Evolutionary conservation across 2,797 vertebrate genomes (phyloP), one percentile per base, ranked within the genome.

Genomic region (Intellagama lesueurii): DNA sequence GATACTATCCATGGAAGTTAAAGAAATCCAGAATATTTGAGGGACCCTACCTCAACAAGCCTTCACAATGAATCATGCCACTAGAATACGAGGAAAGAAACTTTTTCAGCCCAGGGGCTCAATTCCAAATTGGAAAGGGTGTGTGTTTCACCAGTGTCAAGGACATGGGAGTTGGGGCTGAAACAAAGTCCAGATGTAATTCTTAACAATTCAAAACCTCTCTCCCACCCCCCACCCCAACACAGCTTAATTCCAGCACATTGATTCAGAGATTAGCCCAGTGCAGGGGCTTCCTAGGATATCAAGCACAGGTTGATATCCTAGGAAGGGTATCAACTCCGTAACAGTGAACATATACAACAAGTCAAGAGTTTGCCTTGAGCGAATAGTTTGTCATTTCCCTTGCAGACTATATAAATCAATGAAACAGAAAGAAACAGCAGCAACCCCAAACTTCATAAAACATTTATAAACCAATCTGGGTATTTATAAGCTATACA

Each of bases 351-450:
- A 78, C 64, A 69, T 11, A 68, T 9, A n/a, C 64, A 69, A 1
- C 5, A 40, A 69, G 30, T 47, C 26, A 69, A 30, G 11, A 28
- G 66, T 32, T 14, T 44, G 64, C 44, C 14, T 69, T 16, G 17
- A 44, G 22, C 52, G 17, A 40, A 3, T 44, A 30, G 26, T 22
- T 35, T 64, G 7, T 90, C 35, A 14, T n/a, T 19, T 9, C 28
- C 81, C 83, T 85, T 88, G 88, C 22, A 78, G 73, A 82, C 90
- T 8, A 86, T 84, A 77, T 64, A 92, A 86, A 92, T 84, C 85
- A 91, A 22, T 88, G 85, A 78, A 56, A 85, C 82, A 66, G 17
- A 77, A 66, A 75, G 86, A 92, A 91, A 81, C 91, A 94, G 72
- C 87, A 85, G 83, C 78, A 73, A 28, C 40, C 49, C 44, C 16